phyloP scores from a whole-genome alignment of 2,113 vertebrate genomes.

The mouse (Mus musculus) region GRCm39 chr4:30417001-30417500 shows the following conservation, averaged over 20 bases:
- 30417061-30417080: not conserved
- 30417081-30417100: not conserved
- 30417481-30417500: not conserved
- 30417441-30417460: not conserved
- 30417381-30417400: not conserved
- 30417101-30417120: not conserved
- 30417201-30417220: not conserved
- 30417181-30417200: not conserved
- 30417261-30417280: not conserved
- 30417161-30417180: not conserved
- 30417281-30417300: too few species aligned
- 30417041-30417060: not conserved
- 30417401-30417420: not conserved
- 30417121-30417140: not conserved
- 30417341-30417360: not conserved
- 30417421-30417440: not conserved
- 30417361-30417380: not conserved
- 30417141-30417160: not conserved
- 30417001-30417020: not conserved
- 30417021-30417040: not conserved
- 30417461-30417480: not conserved
- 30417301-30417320: not conserved
- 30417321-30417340: not conserved
- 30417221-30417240: not conserved
- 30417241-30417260: too few species aligned